Conservation (phyloP, 1,140 invertebrate genomes). For the Saccostrea cuccullata region DNA sequence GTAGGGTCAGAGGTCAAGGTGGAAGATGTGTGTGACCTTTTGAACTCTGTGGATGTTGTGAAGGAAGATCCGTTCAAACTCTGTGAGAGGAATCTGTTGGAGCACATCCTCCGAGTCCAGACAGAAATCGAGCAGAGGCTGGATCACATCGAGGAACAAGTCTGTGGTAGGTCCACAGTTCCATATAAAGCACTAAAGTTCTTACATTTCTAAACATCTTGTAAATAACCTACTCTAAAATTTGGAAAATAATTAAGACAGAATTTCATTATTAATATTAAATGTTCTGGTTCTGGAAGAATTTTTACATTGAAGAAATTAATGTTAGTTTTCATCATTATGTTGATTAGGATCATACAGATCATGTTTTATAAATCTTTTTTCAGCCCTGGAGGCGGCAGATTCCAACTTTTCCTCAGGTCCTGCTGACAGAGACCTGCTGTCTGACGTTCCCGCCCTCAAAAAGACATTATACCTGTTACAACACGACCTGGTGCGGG, state of each 20-base stretch:
- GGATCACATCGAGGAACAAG: slow-evolving; percentile 60
- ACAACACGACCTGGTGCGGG: slow-evolving; percentile 63
- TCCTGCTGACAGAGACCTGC: slow-evolving; percentile 31
- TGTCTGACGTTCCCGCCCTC: slow-evolving; percentile 58
- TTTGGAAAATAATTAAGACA: no score
- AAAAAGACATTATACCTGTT: slow-evolving; percentile 64
- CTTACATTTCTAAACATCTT: no score
- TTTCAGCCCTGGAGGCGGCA: slow-evolving; percentile 55
- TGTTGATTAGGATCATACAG: background rate
- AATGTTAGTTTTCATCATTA: no score
- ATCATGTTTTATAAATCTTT: background rate
- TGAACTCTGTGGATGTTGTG: background rate
- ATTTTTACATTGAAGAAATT: no score
- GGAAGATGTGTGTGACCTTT: slow-evolving; percentile 11
- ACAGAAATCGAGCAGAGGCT: slow-evolving; percentile 57
- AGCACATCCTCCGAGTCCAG: slow-evolving; percentile 60
- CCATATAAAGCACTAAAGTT: background rate
- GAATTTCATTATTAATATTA: no score
- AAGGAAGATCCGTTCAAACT: slow-evolving; percentile 60
- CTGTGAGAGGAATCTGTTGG: slow-evolving; percentile 62
- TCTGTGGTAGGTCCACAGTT: slow-evolving; percentile 52
- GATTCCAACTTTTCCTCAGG: slow-evolving; percentile 44
- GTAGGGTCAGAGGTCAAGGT: slow-evolving; percentile 5
- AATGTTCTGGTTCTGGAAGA: no score
- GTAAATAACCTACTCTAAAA: no score